Evolutionary conservation across 2,797 vertebrate genomes (phyloP), one percentile per base, ranked within the genome.

Genomic region (Cossypha caffra): DNA sequence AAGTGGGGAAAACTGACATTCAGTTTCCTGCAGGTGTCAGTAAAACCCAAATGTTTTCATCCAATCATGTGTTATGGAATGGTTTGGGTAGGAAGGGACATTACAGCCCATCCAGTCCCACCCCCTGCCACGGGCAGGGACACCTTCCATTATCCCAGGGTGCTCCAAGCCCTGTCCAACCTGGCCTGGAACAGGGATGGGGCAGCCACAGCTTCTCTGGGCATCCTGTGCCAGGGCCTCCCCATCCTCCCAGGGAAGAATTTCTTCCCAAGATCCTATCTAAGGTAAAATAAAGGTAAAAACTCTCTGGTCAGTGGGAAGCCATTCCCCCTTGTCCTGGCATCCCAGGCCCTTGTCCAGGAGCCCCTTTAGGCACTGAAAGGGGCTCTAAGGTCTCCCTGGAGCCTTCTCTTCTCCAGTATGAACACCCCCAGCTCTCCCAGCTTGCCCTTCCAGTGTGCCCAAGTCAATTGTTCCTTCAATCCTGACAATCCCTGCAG

Each of bases 191-290:
- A 9, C 16, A 77, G 58, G 38, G 38, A 31, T 77, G 38, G 20
- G 14, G 12, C 25, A 71, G 51, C 29, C 72, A 28, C 51, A 90
- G 58, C 33, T 90, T 0, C 38, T 38, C 28, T 57, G 57, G 11
- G 16, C 9, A 82, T 0, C 17, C 55, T 63, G 17, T 33, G 57
- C 24, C 57, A 76, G 28, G n/a, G 33, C 43, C 33, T 35, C 14
- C 0, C 0, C 29, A 1, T 5, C 4, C 17, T 35, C 7, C 0
- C 3, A 23, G 17, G 7, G 11, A 63, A 26, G 0, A 17, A 64
- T 31, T 77, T 2, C 33, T 52, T 58, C 12, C 33, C 50, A 71
- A 9, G 4, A 42, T 20, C 13, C 26, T 13, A 31, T 5, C 72
- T 45, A 43, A 21, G 26, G 17, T 42, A 74, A 74, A 84, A 66